Conservation (phyloP, 2,797 vertebrate species). For the Hafferia zeledoni region DNA sequence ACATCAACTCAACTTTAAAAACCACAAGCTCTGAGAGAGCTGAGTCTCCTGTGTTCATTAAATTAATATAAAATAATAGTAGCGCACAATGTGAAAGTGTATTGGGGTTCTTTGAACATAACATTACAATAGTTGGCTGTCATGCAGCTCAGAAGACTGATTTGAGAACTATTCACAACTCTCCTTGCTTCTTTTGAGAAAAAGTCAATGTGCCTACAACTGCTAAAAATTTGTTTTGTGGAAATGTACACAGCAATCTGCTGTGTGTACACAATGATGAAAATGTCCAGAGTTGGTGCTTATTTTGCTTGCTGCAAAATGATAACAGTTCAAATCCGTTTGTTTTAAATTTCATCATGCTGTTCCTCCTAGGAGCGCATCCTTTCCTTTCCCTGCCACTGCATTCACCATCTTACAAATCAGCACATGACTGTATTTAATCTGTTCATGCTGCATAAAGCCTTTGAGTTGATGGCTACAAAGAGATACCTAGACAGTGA, state of each 20-base stretch:
- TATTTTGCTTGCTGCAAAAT: not conserved
- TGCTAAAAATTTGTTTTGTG: not conserved
- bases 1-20: not conserved
- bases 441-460: not conserved
- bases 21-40: not conserved
- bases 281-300: not conserved
- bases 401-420: not conserved
- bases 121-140: not conserved
- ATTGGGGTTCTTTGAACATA: not conserved
- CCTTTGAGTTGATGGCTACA: not conserved
- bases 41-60: not conserved
- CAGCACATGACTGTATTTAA: not conserved
- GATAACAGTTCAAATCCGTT: not conserved
- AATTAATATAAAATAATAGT: not conserved
- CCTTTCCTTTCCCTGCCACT: not conserved
- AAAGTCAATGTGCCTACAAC: not conserved
- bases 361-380: not conserved
- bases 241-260: not conserved
- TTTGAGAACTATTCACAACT: not conserved
- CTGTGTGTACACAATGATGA: not conserved
- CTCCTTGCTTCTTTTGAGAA: not conserved
- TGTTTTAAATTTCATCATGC: not conserved
- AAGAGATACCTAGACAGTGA: not conserved
- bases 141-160: not conserved
- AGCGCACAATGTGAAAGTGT: not conserved